Evolutionary conservation across 2,888 invertebrate genomes (phyloP).

Genomic region (Salticus scenicus): DNA sequence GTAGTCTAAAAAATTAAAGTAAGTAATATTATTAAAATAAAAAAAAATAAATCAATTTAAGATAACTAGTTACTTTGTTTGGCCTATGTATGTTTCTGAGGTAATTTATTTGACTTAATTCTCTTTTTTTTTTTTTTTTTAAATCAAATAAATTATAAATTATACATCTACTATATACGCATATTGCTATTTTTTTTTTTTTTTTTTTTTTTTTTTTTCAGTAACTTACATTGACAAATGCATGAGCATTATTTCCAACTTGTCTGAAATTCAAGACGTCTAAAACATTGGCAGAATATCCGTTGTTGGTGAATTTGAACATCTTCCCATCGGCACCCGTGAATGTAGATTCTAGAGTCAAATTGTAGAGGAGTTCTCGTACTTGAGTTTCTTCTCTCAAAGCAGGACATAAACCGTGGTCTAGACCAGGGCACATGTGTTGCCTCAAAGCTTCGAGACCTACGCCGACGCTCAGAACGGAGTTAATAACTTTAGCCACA

Average conservation of each 20-base stretch:
- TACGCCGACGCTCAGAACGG: constrained; percentile 76
- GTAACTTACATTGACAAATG: constrained; percentile 63
- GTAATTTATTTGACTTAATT: too few relatives aligned
- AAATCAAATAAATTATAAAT: too few relatives aligned
- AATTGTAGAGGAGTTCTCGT: constrained; percentile 42
- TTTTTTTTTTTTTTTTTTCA: too few relatives aligned
- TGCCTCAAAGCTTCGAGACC: constrained; percentile 74
- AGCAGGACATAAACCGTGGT: constrained; percentile 66
- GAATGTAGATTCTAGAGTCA: constrained; percentile 45
- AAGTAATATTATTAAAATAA: too few relatives aligned
- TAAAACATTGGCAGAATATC: constrained; percentile 41
- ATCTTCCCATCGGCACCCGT: constrained; percentile 48
- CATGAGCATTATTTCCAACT: constrained; percentile 64
- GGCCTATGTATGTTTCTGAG: too few relatives aligned
- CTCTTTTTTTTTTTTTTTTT: too few relatives aligned
- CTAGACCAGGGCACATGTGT: constrained; percentile 73
- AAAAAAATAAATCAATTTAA: too few relatives aligned
- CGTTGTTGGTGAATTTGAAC: constrained; percentile 46
- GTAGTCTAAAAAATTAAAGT: too few relatives aligned
- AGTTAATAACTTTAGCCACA: constrained; percentile 76
- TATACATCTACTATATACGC: too few relatives aligned
- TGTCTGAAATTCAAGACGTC: constrained; percentile 69
- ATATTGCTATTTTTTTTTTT: too few relatives aligned
- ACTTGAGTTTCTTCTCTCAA: constrained; percentile 40
- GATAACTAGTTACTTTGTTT: too few relatives aligned